Evolutionary conservation across 2,888 invertebrate genomes (phyloP), one percentile per base, ranked within the genome.

Genomic region (Meiosimyza decipiens): DNA sequence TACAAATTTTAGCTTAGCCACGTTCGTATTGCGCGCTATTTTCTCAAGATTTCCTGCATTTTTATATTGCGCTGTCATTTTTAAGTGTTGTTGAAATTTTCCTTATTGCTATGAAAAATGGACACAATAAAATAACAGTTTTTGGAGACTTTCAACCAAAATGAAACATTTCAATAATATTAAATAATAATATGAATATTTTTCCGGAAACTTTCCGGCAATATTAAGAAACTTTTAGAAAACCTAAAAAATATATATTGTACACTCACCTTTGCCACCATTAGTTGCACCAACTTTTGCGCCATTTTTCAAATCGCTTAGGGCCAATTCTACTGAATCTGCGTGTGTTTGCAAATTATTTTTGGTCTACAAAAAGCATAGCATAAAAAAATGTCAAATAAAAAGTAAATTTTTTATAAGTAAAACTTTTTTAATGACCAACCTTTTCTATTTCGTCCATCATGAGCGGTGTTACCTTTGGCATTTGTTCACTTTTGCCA

Each of bases 371-470:
- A 78, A 73, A 55, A 57, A 6, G 55, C 68, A 65, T 50, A n/a
- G 47, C 62, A 40, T 1, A 75, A 28, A 5, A 47, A 67, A 70
- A n/a, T n/a, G 28, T 63, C 33, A 50, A 71, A 18, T 65, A 50
- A 50, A 70, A 40, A 64, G n/a, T 13, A 16, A 22, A 51, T 52
- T 28, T 28, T 57, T 9, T 22, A 15, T 28, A 9, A 55, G 63
- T 50, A 5, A 15, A 65, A 1, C 16, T 51, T 67, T 47, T 52
- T 22, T 22, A 67, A 51, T 13, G 33, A 11, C 77, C 76, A 77
- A 85, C 85, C 82, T 84, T 84, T 82, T 86, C 86, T 71, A 85
- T 83, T 79, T 86, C 86, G 69, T 79, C 82, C 86, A 85, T 85
- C 85, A 86, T 84, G 77, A 79, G 79, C 16, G 84, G 80, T 63